Evolutionary conservation across 2,797 vertebrate genomes (phyloP).

Genomic region (Anniella stebbinsi): DNA sequence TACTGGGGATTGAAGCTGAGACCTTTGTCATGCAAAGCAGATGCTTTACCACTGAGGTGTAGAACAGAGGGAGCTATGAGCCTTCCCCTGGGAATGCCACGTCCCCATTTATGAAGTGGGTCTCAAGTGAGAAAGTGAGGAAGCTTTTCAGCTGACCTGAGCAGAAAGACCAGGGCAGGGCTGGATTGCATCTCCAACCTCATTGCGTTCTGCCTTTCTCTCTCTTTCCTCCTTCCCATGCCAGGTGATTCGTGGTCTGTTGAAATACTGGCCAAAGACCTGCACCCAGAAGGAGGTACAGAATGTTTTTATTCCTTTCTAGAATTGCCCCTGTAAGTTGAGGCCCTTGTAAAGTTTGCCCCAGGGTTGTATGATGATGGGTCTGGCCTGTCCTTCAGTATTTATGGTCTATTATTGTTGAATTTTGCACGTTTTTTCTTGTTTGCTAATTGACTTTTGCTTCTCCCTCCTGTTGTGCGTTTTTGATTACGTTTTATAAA

Average conservation of each 20-base stretch:
- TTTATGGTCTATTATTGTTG: too few species aligned
- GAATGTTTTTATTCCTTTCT: neutral
- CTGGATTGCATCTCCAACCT: neutral
- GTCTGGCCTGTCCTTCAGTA: too few species aligned
- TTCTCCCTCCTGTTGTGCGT: too few species aligned
- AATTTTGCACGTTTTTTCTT: too few species aligned
- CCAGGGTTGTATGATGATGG: too few species aligned
- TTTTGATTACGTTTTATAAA: too few species aligned
- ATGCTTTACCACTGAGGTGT: neutral
- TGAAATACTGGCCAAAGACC: constrained; percentile 96
- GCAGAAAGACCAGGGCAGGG: neutral
- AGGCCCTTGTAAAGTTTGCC: too few species aligned
- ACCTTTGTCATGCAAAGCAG: neutral
- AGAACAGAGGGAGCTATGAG: neutral
- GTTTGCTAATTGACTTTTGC: too few species aligned
- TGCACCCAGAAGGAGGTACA: constrained; percentile 94
- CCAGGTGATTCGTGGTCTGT: constrained; percentile 92
- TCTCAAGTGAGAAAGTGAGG: neutral
- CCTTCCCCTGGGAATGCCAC: neutral
- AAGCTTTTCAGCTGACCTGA: neutral
- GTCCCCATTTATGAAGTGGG: neutral
- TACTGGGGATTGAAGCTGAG: too few species aligned
- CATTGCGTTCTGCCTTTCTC: too few species aligned
- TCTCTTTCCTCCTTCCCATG: neutral
- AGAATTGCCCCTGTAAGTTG: too few species aligned